Evolutionary conservation across 2,888 invertebrate genomes (phyloP).

Genomic region (Acanthosoma haemorrhoidale): DNA sequence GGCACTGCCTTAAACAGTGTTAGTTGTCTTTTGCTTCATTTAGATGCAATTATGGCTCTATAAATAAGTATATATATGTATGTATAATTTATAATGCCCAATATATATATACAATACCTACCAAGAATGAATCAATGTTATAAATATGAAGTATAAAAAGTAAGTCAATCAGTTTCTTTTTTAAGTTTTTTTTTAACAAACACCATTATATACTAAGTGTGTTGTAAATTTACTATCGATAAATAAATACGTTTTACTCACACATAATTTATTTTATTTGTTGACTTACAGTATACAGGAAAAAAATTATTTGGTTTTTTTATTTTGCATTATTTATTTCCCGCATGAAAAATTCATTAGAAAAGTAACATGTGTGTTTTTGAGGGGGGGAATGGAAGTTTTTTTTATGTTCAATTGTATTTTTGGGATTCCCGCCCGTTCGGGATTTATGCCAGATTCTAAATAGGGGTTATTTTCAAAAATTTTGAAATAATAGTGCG

Average conservation of each 20-base stretch:
- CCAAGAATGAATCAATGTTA: constrained; percentile 11
- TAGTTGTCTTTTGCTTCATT: constrained; percentile 28
- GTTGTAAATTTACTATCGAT: constrained; percentile 28
- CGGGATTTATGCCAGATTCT: no score
- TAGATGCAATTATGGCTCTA: constrained; percentile 25
- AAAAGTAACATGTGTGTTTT: no score
- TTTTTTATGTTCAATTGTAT: no score
- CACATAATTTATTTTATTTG: constrained; percentile 6
- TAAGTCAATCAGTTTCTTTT: constrained; percentile 14
- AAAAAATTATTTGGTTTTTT: no score
- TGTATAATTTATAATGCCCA: not conserved
- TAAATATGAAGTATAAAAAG: constrained; percentile 21
- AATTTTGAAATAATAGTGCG: no score
- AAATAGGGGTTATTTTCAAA: no score
- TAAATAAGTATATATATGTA: not conserved
- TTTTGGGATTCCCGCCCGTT: no score
- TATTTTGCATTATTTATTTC: no score
- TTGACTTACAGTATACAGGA: no score
- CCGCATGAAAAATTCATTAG: no score
- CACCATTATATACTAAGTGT: constrained; percentile 29
- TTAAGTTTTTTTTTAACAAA: constrained; percentile 22
- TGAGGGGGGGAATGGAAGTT: no score
- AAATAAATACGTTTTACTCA: constrained; percentile 29
- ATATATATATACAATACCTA: constrained; percentile 24
- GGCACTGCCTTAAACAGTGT: constrained; percentile 19